These are phyloP conservation scores for Malurus melanocephalus DNA, from an alignment of 2,113 vertebrate species.

Conservation along the genomic window DNA sequence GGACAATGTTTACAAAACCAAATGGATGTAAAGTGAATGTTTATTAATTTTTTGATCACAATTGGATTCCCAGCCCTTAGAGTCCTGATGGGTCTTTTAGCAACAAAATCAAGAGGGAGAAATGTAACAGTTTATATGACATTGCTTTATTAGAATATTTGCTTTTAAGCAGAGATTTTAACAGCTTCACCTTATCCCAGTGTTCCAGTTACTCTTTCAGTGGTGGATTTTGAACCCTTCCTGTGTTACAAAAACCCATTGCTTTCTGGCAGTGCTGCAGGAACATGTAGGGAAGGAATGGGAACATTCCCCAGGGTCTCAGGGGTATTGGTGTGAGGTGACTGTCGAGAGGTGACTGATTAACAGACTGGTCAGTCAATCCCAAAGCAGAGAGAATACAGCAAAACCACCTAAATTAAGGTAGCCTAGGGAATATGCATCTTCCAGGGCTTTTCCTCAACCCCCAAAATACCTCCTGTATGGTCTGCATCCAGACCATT, in stretches of 20 bases:
- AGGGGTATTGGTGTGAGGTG: background rate
- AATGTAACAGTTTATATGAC: rapidly evolving
- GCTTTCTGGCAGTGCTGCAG: background rate
- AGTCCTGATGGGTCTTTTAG: background rate
- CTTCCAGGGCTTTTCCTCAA: background rate
- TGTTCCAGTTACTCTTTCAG: background rate
- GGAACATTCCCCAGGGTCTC: background rate
- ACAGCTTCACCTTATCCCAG: background rate
- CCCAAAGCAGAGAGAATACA: background rate
- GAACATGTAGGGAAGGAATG: rapidly evolving
- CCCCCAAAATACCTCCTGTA: background rate
- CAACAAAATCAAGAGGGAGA: background rate
- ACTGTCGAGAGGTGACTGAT: background rate
- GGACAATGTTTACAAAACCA: background rate
- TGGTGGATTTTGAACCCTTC: background rate
- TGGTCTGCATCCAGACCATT: background rate
- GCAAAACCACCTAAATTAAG: background rate
- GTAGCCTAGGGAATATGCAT: background rate
- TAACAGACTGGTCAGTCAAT: background rate
- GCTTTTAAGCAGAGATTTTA: background rate
- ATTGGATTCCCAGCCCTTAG: background rate
- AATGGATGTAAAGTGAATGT: background rate
- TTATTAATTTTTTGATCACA: background rate
- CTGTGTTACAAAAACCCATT: background rate
- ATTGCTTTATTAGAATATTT: background rate